Percentiles rank a stretch among this genome's conserved stretches.
Conservation (phyloP, 2,888 invertebrate genomes). For the Dasysyrphus tricinctus region DNA sequence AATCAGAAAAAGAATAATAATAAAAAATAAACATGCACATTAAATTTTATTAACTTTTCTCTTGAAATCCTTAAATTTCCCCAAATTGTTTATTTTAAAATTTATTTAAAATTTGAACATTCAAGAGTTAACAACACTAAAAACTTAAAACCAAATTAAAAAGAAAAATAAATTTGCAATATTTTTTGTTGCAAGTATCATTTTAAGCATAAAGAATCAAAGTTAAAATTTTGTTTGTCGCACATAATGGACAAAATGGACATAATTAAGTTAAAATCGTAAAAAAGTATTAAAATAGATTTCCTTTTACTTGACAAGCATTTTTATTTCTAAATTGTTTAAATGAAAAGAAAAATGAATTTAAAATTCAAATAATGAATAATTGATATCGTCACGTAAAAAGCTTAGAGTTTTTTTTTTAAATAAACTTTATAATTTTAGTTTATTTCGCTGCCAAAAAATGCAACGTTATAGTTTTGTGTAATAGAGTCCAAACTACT, state of each 20-base stretch:
- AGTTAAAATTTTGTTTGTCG: constrained; percentile 39
- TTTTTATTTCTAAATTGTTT: constrained; percentile 24
- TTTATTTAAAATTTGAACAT: constrained; percentile 15
- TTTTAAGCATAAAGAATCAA: constrained; percentile 45
- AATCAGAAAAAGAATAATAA: constrained; percentile 52
- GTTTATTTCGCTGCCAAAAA: constrained; percentile 46
- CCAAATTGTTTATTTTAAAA: constrained; percentile 42
- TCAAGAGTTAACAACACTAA: constrained; percentile 13
- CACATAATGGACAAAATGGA: neutral
- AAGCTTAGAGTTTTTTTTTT: constrained; percentile 29
- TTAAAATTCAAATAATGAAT: constrained; percentile 22
- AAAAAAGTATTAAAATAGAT: constrained; percentile 49
- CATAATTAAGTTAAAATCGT: constrained; percentile 41
- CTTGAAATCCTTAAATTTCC: constrained; percentile 14
- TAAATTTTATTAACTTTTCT: constrained; percentile 12
- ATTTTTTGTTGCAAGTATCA: constrained; percentile 44
- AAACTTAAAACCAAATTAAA: constrained; percentile 27
- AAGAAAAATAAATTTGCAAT: constrained; percentile 5
- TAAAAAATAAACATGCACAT: constrained; percentile 45
- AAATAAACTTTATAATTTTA: constrained; percentile 22
- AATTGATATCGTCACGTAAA: constrained; percentile 23
- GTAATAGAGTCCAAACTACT: constrained; percentile 40
- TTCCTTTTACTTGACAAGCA: constrained; percentile 23
- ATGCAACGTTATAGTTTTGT: constrained; percentile 43
- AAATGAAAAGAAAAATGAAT: constrained; percentile 26